Conservation (phyloP, 2,797 vertebrate species). For the Alcedo quadribrachys region DNA sequence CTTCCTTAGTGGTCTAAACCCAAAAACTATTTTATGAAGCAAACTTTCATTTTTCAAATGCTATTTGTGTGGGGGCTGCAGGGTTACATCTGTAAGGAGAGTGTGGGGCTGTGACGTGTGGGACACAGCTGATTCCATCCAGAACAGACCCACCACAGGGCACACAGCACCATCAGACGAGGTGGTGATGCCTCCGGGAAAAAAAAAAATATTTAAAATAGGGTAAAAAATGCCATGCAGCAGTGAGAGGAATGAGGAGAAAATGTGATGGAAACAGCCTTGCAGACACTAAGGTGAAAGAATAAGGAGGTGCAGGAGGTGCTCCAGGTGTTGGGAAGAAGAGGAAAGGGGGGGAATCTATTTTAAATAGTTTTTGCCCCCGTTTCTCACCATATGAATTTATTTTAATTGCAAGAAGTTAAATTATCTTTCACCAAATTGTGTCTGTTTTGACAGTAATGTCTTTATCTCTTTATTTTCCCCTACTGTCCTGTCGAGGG, state of each 20-base stretch:
- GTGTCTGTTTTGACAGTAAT: background rate
- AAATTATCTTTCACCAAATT: background rate
- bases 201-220: background rate
- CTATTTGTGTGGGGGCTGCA: background rate
- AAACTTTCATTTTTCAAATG: background rate
- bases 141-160: accelerated
- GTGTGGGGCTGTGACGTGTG: accelerated
- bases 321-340: background rate
- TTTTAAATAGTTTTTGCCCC: background rate
- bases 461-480: background rate
- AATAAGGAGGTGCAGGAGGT: background rate
- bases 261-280: background rate
- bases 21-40: background rate
- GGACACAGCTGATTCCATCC: accelerated
- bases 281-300: background rate
- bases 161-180: background rate
- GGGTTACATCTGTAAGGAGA: background rate
- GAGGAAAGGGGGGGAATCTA: accelerated
- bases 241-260: background rate
- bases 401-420: background rate
- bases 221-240: background rate
- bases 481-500: background rate
- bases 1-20: background rate
- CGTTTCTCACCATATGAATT: background rate
- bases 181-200: background rate